Evolutionary conservation across 2,797 vertebrate genomes (phyloP).

Genomic region (Thripadectes ignobilis): DNA sequence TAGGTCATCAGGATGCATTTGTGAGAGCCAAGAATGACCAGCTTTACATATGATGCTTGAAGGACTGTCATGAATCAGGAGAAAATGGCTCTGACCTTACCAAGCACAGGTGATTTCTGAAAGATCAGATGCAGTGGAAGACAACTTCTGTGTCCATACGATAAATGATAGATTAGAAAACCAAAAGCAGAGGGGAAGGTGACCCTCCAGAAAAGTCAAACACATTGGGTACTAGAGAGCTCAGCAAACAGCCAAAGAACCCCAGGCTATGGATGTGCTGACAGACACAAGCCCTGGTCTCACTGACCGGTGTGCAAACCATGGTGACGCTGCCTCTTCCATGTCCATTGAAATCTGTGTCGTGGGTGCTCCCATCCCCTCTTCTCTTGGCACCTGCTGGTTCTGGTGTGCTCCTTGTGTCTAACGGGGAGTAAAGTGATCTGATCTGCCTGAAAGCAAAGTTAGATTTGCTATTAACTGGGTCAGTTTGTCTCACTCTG

Average conservation of each 20-base stretch:
- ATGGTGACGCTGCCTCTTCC: not conserved
- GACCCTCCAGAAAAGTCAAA: not conserved
- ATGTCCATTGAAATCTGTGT: not conserved
- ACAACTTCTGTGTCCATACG: not conserved
- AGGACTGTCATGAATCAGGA: not conserved
- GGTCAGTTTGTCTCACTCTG: not conserved
- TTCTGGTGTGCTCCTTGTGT: not conserved
- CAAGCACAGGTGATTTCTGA: not conserved
- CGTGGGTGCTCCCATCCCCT: not conserved
- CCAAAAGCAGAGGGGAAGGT: not conserved
- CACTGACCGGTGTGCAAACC: not conserved
- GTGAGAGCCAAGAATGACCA: not conserved
- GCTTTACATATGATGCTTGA: not conserved
- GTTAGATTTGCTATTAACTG: not conserved
- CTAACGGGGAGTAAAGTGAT: not conserved
- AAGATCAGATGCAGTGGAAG: not conserved
- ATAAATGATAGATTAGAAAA: not conserved
- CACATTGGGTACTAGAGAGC: not conserved
- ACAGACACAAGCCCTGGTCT: not conserved
- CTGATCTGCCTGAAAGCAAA: not conserved
- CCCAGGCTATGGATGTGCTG: not conserved
- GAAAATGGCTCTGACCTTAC: not conserved
- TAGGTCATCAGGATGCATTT: not conserved
- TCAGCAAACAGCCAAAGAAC: not conserved
- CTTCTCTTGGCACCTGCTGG: not conserved